Conservation (phyloP, 2,113 vertebrate genomes). For the Heptranchias perlo region DNA sequence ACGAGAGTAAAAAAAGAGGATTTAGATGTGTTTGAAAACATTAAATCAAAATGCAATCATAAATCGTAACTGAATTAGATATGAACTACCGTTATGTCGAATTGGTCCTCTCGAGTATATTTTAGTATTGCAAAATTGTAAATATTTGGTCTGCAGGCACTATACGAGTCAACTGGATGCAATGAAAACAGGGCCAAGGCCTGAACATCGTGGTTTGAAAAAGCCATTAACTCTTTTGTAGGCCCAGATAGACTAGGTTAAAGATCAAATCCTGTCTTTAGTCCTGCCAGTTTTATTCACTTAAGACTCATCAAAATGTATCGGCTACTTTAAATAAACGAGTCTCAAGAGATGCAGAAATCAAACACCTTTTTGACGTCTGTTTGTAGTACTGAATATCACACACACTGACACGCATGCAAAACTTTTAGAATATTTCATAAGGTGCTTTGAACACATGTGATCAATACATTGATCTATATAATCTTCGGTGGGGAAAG, state of each 20-base stretch:
- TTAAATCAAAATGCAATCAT: not conserved
- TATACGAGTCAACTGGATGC: not conserved
- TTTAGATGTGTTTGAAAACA: not conserved
- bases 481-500: not conserved
- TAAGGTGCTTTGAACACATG: not conserved
- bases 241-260: slow-evolving; percentile 20
- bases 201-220: not conserved
- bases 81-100: not conserved
- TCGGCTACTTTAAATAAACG: slow-evolving; percentile 39
- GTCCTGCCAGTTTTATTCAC: slow-evolving; percentile 35
- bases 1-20: not conserved
- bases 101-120: not conserved
- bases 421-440: slow-evolving; percentile 23
- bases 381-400: slow-evolving; percentile 11
- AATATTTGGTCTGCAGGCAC: not conserved
- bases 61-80: not conserved
- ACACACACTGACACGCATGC: not conserved
- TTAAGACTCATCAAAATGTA: slow-evolving; percentile 34
- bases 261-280: slow-evolving; percentile 37
- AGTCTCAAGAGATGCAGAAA: slow-evolving; percentile 33
- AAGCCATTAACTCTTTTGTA: slow-evolving; percentile 27
- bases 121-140: slow-evolving; percentile 14
- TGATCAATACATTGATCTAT: not conserved
- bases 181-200: not conserved
- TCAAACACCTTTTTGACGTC: slow-evolving; percentile 34